Percentiles rank a stretch among this genome's conserved stretches.
phyloP scores from a whole-genome alignment of 2,113 vertebrate species.

The Sisor rabdophorus region DNA sequence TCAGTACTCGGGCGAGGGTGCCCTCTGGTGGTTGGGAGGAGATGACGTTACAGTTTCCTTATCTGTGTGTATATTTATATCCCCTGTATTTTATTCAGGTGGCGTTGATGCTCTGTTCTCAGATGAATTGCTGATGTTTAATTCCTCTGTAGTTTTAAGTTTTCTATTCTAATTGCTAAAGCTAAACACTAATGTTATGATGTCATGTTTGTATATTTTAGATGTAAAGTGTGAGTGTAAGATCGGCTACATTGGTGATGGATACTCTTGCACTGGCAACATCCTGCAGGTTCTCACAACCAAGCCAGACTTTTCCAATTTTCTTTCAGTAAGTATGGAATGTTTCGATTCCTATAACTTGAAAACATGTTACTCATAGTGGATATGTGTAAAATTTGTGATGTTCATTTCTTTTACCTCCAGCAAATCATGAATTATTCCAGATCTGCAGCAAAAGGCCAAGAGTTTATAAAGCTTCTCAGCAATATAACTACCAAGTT shows the following conservation, averaged over 20 bases:
- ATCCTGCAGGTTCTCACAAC: constrained; percentile 84
- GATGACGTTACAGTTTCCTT: no score
- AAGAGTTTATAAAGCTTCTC: constrained; percentile 72
- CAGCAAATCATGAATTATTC: constrained; percentile 84
- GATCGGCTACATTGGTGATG: constrained; percentile 82
- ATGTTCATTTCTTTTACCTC: constrained; percentile 40
- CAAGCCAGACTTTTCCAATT: constrained; percentile 76
- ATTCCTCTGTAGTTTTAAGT: no score
- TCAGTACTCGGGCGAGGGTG: no score
- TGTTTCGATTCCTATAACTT: no score
- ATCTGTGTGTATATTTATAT: no score
- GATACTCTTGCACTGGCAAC: constrained; percentile 82
- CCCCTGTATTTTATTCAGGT: no score
- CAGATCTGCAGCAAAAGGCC: constrained; percentile 70
- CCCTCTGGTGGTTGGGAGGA: no score
- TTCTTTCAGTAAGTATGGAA: constrained; percentile 76
- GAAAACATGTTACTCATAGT: no score
- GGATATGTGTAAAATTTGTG: neutral
- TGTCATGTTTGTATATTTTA: constrained; percentile 54
- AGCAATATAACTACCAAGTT: constrained; percentile 67
- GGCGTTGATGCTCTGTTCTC: no score
- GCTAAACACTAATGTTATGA: neutral
- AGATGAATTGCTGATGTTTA: no score
- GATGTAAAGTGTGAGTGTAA: constrained; percentile 88
- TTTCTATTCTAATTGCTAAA: no score